phyloP scores from a whole-genome alignment of 2,797 vertebrate species.

The Carcharodon carcharias region DNA sequence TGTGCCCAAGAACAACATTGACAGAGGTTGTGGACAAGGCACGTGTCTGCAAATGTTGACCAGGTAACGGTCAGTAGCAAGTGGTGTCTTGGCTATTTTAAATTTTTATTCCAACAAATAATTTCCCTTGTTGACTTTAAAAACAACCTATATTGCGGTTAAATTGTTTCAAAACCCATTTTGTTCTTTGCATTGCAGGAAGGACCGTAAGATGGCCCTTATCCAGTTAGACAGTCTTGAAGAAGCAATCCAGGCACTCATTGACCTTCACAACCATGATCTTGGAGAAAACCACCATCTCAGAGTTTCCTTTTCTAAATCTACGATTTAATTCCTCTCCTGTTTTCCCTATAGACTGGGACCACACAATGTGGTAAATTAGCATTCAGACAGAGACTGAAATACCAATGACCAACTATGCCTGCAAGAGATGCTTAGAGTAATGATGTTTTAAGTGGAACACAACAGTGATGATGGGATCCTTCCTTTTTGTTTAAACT shows the following conservation, averaged over 20 bases:
- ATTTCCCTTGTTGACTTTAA: not conserved
- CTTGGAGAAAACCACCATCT: slow-evolving; percentile 82
- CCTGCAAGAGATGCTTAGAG: slow-evolving; percentile 42
- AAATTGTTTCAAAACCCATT: not conserved
- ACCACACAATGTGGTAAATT: slow-evolving; percentile 47
- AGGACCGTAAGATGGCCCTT: slow-evolving; percentile 80
- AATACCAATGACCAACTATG: slow-evolving; percentile 52
- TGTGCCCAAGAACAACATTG: not conserved
- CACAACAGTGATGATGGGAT: slow-evolving; percentile 18
- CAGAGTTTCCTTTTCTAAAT: slow-evolving; percentile 82
- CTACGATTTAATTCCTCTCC: slow-evolving; percentile 61
- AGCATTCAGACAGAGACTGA: slow-evolving; percentile 56
- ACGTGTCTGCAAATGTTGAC: not conserved
- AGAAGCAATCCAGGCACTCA: slow-evolving; percentile 81
- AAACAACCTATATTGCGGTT: not conserved
- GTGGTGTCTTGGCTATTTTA: not conserved
- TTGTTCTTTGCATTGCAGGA: slow-evolving; percentile 56
- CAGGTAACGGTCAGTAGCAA: not conserved
- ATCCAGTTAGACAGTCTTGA: slow-evolving; percentile 81
- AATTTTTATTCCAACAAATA: not conserved
- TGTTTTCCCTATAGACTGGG: slow-evolving; percentile 47
- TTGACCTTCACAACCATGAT: slow-evolving; percentile 78
- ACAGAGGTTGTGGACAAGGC: not conserved
- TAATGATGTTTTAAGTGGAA: slow-evolving; percentile 35
- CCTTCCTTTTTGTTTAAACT: slow-evolving; percentile 28